Conservation (phyloP, 2,888 invertebrate genomes). For the Noctua janthina region DNA sequence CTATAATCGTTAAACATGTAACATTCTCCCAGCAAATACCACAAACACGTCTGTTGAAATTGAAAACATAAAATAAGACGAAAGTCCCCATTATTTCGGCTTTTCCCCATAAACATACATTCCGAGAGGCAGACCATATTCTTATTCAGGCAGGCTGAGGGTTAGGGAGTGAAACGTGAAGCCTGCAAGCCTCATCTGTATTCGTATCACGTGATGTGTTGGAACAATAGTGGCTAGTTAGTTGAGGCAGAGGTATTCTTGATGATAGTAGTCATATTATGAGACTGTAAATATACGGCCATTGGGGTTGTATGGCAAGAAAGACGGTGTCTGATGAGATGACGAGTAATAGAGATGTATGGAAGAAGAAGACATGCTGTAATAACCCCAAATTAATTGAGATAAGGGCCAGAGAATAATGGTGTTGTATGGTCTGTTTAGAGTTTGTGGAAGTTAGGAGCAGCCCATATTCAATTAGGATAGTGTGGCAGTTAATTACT, state of each 20-base stretch:
- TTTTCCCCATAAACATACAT: constrained; percentile 33
- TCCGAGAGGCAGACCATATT: constrained; percentile 21
- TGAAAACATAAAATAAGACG: constrained; percentile 60
- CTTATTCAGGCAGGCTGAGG: constrained; percentile 35
- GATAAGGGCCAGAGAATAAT: too few relatives aligned
- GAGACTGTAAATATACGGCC: not conserved
- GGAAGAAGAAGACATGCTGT: too few relatives aligned
- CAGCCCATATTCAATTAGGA: too few relatives aligned
- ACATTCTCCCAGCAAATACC: constrained; percentile 34
- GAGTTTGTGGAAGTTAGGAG: not conserved
- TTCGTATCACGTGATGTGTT: constrained; percentile 28
- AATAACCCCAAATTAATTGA: too few relatives aligned
- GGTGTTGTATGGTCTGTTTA: not conserved
- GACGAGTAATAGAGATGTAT: too few relatives aligned
- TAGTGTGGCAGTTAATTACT: too few relatives aligned
- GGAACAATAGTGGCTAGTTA: constrained; percentile 13
- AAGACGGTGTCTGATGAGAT: too few relatives aligned
- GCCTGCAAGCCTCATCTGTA: constrained; percentile 38
- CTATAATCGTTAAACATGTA: constrained; percentile 33
- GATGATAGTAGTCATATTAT: not conserved
- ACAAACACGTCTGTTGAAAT: constrained; percentile 51
- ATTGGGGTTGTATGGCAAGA: not conserved
- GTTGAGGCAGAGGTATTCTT: not conserved
- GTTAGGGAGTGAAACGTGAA: constrained; percentile 24
- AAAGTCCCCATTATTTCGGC: constrained; percentile 43